Base-by-base conservation (phyloP, 2,888 invertebrate species). In the Tortricodes alternella region DNA sequence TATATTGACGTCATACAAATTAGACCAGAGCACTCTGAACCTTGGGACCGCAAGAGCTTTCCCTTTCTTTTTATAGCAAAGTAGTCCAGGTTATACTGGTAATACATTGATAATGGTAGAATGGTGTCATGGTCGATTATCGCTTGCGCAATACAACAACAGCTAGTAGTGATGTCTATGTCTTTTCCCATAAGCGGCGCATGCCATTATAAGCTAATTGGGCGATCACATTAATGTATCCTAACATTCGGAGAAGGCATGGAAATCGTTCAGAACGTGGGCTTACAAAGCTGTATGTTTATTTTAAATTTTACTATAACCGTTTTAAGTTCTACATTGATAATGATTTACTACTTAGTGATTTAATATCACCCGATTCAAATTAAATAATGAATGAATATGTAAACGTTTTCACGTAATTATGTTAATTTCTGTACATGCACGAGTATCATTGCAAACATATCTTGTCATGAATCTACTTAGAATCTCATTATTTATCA, bases 71-170 rank as follows among this genome's bases (percentile, higher is more conserved):
- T 43, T 4, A 11, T n/a, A 13, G 2, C 41, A 15, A 35, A 35
- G 15, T 55, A 68, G 67, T 59, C 67, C 69, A 63, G 53, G 60
- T 56, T 63, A 68, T 57, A 61, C 55, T 70, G 65, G 66, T 58
- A 48, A 60, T 35, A 32, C 51, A 49, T 60, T 39, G 70, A 71
- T 72, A 73, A 71, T 68, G 71, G 67, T 67, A 62, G 59, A 85
- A 81, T 83, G 76, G 79, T 86, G 85, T 81, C 85, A 85, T 71
- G 79, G 79, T 71, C 73, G 75, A 82, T 83, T 78, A 85, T 82
- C 71, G 74, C 76, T 86, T 83, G 79, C 80, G 75, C 78, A 85
- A 87, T 74, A 63, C 64, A 63, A 69, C 67, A 70, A 68, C 71
- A 62, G 64, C 58, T 64, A 63, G 66, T 71, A 66, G 67, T 74